Evolutionary conservation across 2,113 vertebrate species (phyloP), one percentile per base, ranked within the genome.

Genomic region (Prolemur simus): DNA sequence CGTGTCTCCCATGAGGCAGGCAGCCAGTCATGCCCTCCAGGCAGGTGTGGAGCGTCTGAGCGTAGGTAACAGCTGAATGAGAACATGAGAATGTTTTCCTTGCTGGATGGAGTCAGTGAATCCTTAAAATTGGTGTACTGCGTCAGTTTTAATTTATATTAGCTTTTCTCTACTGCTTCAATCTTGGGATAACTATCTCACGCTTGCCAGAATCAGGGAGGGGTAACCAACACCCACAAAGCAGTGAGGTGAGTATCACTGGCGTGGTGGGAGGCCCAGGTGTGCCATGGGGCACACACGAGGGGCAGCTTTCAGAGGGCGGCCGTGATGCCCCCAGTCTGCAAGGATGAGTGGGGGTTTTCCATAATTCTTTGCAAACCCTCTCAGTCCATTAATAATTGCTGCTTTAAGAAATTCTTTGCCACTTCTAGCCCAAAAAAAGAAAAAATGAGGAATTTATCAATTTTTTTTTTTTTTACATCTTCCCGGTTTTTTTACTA

Each of bases 181-280:
- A 20, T 71, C 76, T 81, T 54, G 45, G 77, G 76, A 8, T 74
- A 76, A 97, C 77, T 45, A 69, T 29, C 73, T 89, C 87, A 82
- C 1, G 15, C 42, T 47, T 69, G 49, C 66, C 34, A 87, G 60
- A 71, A 54, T 2, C 83, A n/a, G 60, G n/a, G n/a, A 10, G 47
- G 21, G 83, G 58, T 60, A 39, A 25, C 12, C 3, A 60, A 73
- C 64, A 66, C 18, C 52, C 17, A 39, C 7, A 15, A 76, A 37
- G 54, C 13, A 39, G 66, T 39, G 82, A 85, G 66, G 64, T 78
- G 78, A 89, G 82, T 45, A 84, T 37, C 82, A 10, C 27, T 34
- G 12, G 1, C 14, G 18, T 12, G 80, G 73, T 4, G n/a, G 80
- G 63, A 23, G 10, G 29, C 49, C 5, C 12, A 37, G 60, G 58